A percentile compares a stretch with the other conserved stretches of the same genome.
phyloP scores from a whole-genome alignment of 2,113 vertebrate species.

The Zosterops hypoxanthus region DNA sequence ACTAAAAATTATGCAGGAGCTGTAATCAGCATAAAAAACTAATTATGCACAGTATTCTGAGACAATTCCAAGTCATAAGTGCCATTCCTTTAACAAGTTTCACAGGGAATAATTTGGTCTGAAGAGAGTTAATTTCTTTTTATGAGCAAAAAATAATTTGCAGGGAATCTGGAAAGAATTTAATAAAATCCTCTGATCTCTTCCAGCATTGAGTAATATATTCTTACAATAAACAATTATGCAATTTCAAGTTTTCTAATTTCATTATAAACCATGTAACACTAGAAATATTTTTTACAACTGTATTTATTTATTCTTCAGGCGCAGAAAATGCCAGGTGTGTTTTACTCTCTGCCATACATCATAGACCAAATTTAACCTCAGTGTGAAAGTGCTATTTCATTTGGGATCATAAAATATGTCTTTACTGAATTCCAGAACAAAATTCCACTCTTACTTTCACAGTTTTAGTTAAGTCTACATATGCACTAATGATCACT shows the following conservation, averaged over 20 bases:
- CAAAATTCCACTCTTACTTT: background rate
- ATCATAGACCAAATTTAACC: background rate
- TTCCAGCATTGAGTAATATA: background rate
- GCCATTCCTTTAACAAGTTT: background rate
- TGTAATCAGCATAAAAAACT: background rate
- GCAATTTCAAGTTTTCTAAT: background rate
- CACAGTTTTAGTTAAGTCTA: background rate
- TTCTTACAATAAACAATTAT: background rate
- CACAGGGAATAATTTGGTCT: background rate
- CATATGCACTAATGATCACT: background rate
- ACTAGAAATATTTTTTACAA: background rate
- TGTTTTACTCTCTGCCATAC: background rate
- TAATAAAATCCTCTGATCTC: background rate
- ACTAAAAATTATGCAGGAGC: background rate
- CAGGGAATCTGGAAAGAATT: slow-evolving; percentile 5
- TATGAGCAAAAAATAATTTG: background rate
- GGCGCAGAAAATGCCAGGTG: background rate
- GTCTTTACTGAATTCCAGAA: background rate
- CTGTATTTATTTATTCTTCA: background rate
- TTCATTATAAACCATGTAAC: background rate
- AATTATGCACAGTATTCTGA: background rate
- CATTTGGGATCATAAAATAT: background rate
- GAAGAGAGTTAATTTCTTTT: background rate
- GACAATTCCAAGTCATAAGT: background rate
- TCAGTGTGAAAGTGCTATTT: background rate